A percentile compares a stretch with the other conserved stretches of the same genome.
phyloP scores from a whole-genome alignment of 2,888 invertebrate species.

The Scaptomyza caliginosa region DNA sequence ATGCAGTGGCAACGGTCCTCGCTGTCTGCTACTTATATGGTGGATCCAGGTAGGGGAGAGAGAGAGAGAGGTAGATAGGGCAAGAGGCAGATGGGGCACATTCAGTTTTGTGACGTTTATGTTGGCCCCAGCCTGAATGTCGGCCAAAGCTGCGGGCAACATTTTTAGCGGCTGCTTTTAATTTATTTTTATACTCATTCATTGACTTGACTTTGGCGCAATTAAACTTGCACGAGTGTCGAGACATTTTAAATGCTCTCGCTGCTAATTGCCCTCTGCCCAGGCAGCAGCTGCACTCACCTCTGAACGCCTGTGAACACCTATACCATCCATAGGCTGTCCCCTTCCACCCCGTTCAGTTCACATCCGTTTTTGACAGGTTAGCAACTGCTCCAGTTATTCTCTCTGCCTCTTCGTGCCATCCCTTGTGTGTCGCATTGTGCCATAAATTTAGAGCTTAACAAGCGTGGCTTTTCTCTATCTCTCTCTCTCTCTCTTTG shows the following conservation, averaged over 20 bases:
- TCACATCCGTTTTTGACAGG: background rate
- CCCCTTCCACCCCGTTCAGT: background rate
- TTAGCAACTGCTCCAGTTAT: constrained; percentile 34
- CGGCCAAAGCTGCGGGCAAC: constrained; percentile 29
- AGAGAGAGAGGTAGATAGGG: background rate
- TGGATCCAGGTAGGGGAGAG: background rate
- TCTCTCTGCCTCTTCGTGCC: background rate
- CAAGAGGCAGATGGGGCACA: background rate
- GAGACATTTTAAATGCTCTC: constrained; percentile 54
- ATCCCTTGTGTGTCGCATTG: constrained; percentile 20
- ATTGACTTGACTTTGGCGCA: constrained; percentile 59
- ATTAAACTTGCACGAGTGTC: constrained; percentile 58
- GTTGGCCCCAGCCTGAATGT: constrained; percentile 23
- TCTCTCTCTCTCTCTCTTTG: background rate
- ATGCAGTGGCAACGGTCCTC: constrained; percentile 45
- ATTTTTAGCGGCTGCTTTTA: constrained; percentile 36
- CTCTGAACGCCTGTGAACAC: too few relatives aligned
- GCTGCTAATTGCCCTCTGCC: constrained; percentile 52
- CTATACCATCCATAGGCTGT: background rate
- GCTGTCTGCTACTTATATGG: constrained; percentile 4
- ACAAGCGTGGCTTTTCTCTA: constrained; percentile 13
- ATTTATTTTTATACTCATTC: constrained; percentile 53
- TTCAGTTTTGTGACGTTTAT: background rate
- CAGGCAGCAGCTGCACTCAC: constrained; percentile 13
- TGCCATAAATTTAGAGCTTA: constrained; percentile 67